phyloP scores from a whole-genome alignment of 1,140 invertebrate genomes.

The Sitophilus oryzae region DNA sequence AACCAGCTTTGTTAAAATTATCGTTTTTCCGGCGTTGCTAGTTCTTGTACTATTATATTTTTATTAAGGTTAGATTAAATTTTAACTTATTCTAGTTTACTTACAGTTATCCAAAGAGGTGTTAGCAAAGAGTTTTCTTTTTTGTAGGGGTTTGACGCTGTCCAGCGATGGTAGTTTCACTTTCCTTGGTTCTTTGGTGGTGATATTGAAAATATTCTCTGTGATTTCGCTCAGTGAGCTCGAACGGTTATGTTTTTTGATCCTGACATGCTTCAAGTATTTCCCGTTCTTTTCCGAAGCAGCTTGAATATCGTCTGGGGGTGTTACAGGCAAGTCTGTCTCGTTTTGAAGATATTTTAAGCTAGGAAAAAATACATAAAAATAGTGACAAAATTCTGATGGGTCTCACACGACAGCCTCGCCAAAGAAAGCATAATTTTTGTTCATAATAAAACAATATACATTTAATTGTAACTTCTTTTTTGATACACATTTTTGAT shows the following conservation, averaged over 20 bases:
- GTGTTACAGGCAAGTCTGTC: slow-evolving; percentile 31
- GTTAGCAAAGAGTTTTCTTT: slow-evolving; percentile 39
- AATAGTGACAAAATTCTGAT: no score
- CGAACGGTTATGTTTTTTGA: slow-evolving; percentile 25
- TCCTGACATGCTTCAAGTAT: slow-evolving; percentile 14
- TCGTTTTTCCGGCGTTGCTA: no score
- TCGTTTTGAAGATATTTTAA: slow-evolving; percentile 46
- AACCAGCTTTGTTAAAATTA: no score
- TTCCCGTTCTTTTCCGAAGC: slow-evolving; percentile 18
- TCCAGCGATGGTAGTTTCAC: slow-evolving; percentile 40
- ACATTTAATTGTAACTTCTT: neutral
- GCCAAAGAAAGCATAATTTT: no score
- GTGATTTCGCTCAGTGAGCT: slow-evolving; percentile 36
- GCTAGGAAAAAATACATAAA: no score
- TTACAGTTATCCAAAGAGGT: slow-evolving; percentile 42
- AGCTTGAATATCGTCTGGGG: slow-evolving; percentile 27
- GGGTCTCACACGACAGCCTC: no score
- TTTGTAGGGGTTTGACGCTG: slow-evolving; percentile 32
- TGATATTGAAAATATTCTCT: slow-evolving; percentile 40
- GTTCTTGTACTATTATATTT: no score
- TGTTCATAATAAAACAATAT: slow-evolving; percentile 6
- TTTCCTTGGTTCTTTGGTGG: slow-evolving; percentile 37
- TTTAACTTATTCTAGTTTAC: slow-evolving; percentile 4
- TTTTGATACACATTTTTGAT: neutral
- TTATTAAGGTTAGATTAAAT: no score